Percentiles rank a stretch among this genome's conserved stretches.
Evolutionary conservation across 2,888 invertebrate species (phyloP).

Genomic region (Tenthredo scrophulariae): DNA sequence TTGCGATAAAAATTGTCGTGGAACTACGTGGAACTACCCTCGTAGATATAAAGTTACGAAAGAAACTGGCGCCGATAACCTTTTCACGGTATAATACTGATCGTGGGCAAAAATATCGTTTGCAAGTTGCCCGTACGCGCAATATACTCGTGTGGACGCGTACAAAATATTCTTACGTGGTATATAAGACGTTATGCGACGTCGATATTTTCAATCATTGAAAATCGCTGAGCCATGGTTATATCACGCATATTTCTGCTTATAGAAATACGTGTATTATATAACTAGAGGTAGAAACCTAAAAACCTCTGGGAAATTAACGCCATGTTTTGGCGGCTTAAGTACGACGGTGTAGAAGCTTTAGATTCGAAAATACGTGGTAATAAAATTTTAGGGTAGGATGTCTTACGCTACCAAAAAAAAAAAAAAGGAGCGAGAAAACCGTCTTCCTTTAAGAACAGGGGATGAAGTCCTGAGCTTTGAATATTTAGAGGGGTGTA

Average conservation of each 20-base stretch:
- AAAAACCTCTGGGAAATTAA: constrained; percentile 47
- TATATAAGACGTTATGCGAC: not conserved
- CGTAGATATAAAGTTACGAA: constrained; percentile 8
- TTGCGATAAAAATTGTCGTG: constrained; percentile 1
- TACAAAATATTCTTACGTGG: not conserved
- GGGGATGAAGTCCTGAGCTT: not conserved
- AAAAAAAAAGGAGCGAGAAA: not conserved
- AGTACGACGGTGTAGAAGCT: not conserved
- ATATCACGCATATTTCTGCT: not conserved
- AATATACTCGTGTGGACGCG: not conserved
- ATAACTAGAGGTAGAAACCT: not conserved
- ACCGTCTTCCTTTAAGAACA: not conserved
- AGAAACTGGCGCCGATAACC: constrained; percentile 1
- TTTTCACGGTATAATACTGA: not conserved
- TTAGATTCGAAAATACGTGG: not conserved
- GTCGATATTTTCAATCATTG: constrained; percentile 28
- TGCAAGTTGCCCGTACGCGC: not conserved
- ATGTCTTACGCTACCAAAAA: not conserved
- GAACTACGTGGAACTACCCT: not conserved
- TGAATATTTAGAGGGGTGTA: not conserved
- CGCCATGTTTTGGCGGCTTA: not conserved
- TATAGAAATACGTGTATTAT: not conserved
- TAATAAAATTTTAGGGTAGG: not conserved
- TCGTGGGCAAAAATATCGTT: not conserved
- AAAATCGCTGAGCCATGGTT: not conserved